Conservation (phyloP, 2,113 vertebrate species). For the Phylloscopus trochiloides region DNA sequence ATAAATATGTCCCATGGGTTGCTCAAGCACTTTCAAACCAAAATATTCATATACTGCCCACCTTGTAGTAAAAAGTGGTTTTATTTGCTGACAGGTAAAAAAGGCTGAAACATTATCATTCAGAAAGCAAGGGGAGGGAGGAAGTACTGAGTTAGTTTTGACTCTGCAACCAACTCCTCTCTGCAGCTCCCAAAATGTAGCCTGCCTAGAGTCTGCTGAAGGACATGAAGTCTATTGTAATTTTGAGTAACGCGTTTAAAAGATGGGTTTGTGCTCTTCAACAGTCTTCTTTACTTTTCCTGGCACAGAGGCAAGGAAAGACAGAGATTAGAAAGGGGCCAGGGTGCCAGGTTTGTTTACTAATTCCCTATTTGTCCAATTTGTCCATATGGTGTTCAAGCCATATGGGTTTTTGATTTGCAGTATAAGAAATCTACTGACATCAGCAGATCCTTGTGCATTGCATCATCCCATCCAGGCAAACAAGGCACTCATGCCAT, state of each 20-base stretch:
- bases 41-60: background rate
- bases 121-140: background rate
- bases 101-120: background rate
- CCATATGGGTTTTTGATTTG: background rate
- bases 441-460: slow-evolving; percentile 1
- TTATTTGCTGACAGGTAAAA: background rate
- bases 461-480: slow-evolving; percentile 24
- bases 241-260: background rate
- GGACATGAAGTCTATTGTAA: background rate
- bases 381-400: background rate
- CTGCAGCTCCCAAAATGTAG: background rate
- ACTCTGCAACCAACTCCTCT: background rate
- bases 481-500: background rate
- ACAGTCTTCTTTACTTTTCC: background rate
- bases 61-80: background rate
- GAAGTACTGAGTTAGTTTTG: background rate
- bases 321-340: background rate
- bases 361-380: background rate
- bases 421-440: background rate
- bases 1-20: background rate
- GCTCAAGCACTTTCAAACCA: background rate
- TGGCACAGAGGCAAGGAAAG: background rate
- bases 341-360: background rate
- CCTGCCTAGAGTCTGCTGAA: background rate
- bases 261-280: background rate